Percentiles rank a stretch among this genome's conserved stretches.
These are phyloP conservation scores for Passer domesticus DNA, from an alignment of 2,113 vertebrate genomes.

Conservation along the genomic window DNA sequence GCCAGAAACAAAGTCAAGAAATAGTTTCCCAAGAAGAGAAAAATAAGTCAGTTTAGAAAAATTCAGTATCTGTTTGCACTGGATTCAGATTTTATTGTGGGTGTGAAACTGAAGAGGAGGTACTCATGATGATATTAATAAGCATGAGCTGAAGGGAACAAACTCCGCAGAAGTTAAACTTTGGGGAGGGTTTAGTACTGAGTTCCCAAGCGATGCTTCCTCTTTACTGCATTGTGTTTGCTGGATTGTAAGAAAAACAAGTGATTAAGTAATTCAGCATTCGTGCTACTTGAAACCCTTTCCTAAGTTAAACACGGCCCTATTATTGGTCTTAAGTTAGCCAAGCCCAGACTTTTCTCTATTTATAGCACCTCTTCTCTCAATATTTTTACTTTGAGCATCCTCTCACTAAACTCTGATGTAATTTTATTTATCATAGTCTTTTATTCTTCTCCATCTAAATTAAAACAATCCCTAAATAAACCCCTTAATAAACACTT, in stretches of 20 bases:
- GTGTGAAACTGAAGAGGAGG: neutral
- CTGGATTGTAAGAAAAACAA: neutral
- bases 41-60: neutral
- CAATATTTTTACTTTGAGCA: neutral
- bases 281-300: neutral
- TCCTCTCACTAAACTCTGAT: neutral
- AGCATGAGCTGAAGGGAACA: accelerated
- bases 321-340: neutral
- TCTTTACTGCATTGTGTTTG: neutral
- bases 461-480: neutral
- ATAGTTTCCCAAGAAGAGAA: neutral
- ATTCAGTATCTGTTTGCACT: neutral
- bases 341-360: neutral
- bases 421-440: neutral
- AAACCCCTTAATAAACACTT: neutral
- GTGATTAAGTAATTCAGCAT: neutral
- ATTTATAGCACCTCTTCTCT: neutral
- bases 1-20: neutral
- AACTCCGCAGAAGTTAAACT: neutral
- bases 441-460: neutral
- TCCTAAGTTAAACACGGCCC: neutral
- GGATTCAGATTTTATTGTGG: neutral
- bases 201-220: neutral
- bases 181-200: neutral
- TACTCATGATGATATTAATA: neutral